Base-by-base conservation (phyloP, 2,888 invertebrate species). In the Agrotis clavis region DNA sequence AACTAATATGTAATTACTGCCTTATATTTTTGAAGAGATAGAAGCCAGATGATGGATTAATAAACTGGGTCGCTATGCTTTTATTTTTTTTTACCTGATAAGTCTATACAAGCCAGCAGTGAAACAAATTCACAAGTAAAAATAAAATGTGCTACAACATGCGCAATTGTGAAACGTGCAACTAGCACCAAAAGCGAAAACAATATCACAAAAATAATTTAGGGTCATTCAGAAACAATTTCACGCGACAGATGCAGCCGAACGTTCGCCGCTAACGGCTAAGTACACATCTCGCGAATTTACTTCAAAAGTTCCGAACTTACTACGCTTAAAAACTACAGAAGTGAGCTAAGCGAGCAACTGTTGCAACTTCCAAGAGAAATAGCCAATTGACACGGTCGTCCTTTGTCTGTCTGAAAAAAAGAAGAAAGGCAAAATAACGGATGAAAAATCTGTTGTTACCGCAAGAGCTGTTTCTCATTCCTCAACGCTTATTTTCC, bases 301-400 rank as follows among this genome's bases (percentile, higher is more conserved):
- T 66, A 75, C 65, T 75, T 79, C 61, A 65, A 51, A 83, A 79
- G 50, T 70, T 81, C 41, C 60, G 21, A 80, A 74, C 64, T 79
- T 71, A 71, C 48, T n/a, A 59, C 68, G 63, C 61, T 73, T 71
- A 72, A 64, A 75, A 81, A 83, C 80, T 68, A 72, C 59, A 76
- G 48, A 70, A 70, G 56, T 67, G 56, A 60, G 53, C 69, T 67
- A 71, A 83, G 77, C 81, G 60, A 14, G 59, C 51, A 61, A 67
- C 77, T 70, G 70, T 59, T 70, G 64, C 45, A 63, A 74, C 64
- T 81, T 74, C 48, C 62, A 69, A 67, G 65, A 81, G 65, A 81
- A 77, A 83, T 71, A 61, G 65, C 74, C 83, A 81, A 83, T 83
- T 77, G 84, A 77, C 84, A 62, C 81, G 30, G 48, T 50, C 25